Evolutionary conservation across 2,888 invertebrate species (phyloP).

Genomic region (Endotricha flammealis): DNA sequence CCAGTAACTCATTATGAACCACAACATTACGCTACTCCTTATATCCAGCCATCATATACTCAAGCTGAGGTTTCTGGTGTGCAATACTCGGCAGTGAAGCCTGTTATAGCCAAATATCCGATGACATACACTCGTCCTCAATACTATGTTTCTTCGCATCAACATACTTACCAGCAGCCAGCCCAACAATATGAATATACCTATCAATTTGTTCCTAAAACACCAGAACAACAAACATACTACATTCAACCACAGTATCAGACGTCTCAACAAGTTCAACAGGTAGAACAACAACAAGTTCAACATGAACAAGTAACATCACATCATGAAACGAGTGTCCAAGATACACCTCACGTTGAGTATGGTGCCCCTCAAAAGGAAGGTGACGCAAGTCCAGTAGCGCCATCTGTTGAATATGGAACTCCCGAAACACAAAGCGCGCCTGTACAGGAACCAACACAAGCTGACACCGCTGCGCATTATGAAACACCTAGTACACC

Average conservation of each 20-base stretch:
- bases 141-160: conserved; percentile 43
- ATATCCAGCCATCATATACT: conserved; percentile 61
- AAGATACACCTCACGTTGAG: conserved; percentile 31
- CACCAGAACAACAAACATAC: conserved; percentile 38
- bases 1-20: conserved; percentile 36
- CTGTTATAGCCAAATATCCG: conserved; percentile 70
- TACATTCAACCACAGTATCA: conserved; percentile 52
- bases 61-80: conserved; percentile 64
- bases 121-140: conserved; percentile 46
- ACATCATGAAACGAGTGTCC: conserved; percentile 23
- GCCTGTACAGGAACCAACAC: conserved; percentile 18
- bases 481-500: conserved; percentile 27
- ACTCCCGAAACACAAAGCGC: conserved; percentile 21
- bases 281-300: conserved; percentile 1
- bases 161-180: conserved; percentile 49
- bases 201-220: conserved; percentile 51
- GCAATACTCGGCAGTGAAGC: conserved; percentile 68
- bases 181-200: conserved; percentile 52
- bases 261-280: conserved; percentile 21
- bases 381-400: conserved; percentile 29
- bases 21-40: conserved; percentile 57
- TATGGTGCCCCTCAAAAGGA: conserved; percentile 38
- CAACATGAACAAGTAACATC: conserved; percentile 13
- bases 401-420: conserved; percentile 27
- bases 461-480: conserved; percentile 25